Evolutionary conservation across 2,113 vertebrate genomes (phyloP).

Genomic region (Cervus canadensis): DNA sequence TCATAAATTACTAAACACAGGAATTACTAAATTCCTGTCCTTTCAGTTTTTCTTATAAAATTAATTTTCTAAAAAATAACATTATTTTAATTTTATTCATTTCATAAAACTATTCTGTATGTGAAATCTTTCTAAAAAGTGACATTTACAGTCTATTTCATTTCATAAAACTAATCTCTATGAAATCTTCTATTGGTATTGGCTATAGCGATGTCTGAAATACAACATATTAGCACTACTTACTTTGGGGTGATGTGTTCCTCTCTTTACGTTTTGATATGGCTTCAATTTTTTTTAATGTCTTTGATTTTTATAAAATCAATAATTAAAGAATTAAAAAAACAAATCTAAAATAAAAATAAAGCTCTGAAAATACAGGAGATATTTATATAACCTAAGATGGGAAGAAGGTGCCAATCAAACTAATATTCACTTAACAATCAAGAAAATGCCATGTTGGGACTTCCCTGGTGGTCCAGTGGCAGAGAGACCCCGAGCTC

Average conservation of each 20-base stretch:
- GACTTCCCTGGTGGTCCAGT: background rate
- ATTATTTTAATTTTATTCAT: background rate
- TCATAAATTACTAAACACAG: background rate
- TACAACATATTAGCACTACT: background rate
- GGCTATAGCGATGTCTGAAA: background rate
- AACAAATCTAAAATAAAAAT: background rate
- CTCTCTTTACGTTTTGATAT: background rate
- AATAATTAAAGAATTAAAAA: background rate
- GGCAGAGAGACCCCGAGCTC: background rate
- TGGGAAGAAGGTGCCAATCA: background rate
- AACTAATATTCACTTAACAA: background rate
- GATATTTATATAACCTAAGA: background rate
- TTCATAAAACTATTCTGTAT: background rate
- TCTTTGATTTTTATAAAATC: background rate
- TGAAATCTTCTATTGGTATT: background rate
- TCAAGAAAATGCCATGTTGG: background rate
- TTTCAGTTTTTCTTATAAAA: background rate
- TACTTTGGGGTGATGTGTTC: background rate
- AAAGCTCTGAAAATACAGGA: background rate
- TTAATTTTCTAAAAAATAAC: background rate
- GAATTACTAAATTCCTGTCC: background rate
- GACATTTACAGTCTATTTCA: background rate
- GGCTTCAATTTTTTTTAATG: background rate
- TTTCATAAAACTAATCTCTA: background rate
- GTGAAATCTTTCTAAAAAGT: background rate